Conservation (phyloP, 2,113 vertebrate genomes). For the Benitochromis conjunctus region DNA sequence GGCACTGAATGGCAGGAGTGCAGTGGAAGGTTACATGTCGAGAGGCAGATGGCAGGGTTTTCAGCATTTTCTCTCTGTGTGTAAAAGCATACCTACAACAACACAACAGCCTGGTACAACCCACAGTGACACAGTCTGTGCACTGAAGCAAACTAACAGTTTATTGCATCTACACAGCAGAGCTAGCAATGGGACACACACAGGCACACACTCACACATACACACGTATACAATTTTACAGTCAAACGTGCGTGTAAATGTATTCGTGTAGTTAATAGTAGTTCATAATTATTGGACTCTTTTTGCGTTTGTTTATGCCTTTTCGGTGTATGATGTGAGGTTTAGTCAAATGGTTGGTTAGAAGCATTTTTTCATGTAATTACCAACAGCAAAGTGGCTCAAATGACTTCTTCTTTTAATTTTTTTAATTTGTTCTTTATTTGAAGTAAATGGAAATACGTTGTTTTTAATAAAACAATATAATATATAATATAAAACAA, state of each 20-base stretch:
- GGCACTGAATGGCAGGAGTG: constrained; percentile 39
- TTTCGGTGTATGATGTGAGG: not conserved
- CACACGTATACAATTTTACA: not conserved
- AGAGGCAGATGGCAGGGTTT: constrained; percentile 57
- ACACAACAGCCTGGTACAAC: not conserved
- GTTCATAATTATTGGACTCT: not conserved
- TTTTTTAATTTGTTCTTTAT: not conserved
- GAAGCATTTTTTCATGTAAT: not conserved
- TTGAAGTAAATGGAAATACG: not conserved
- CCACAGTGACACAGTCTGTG: constrained; percentile 7
- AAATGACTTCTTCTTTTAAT: not conserved
- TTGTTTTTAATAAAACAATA: too few species aligned
- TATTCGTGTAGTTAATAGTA: not conserved
- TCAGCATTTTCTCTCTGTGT: constrained; percentile 21
- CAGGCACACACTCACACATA: not conserved
- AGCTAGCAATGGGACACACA: not conserved
- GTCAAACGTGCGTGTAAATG: not conserved
- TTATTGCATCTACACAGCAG: constrained; percentile 11
- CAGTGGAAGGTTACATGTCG: constrained; percentile 51
- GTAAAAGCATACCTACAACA: constrained; percentile 38
- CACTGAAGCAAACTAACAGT: constrained; percentile 15
- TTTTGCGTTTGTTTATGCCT: not conserved
- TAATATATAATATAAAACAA: not conserved
- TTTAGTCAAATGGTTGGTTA: not conserved
- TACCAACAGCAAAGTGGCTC: not conserved